Conservation (phyloP, 2,888 invertebrate genomes). For the Smittia aterrima region DNA sequence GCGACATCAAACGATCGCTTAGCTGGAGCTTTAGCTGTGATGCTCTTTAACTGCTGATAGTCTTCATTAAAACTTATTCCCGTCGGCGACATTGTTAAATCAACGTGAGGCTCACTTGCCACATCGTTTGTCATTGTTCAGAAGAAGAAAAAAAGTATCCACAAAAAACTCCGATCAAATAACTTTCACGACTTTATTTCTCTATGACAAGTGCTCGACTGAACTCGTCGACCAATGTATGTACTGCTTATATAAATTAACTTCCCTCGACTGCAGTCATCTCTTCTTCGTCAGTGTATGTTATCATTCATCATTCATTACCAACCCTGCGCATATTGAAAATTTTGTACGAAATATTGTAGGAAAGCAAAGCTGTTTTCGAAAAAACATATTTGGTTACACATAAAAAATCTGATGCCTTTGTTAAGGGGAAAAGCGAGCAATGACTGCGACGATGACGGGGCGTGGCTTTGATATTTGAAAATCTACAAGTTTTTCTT, state of each 20-base stretch:
- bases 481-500: background rate
- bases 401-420: slow-evolving; percentile 26
- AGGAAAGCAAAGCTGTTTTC: slow-evolving; percentile 12
- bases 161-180: background rate
- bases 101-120: slow-evolving; percentile 51
- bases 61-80: slow-evolving; percentile 47
- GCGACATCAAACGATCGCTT: slow-evolving; percentile 89
- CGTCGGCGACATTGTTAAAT: slow-evolving; percentile 54
- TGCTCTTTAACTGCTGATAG: slow-evolving; percentile 50
- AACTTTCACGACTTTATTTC: background rate
- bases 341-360: slow-evolving; percentile 30
- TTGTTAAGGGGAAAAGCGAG: background rate
- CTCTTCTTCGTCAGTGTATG: slow-evolving; percentile 15
- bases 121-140: slow-evolving; percentile 70
- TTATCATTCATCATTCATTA: slow-evolving; percentile 38
- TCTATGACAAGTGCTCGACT: slow-evolving; percentile 7
- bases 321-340: slow-evolving; percentile 39
- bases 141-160: background rate
- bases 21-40: slow-evolving; percentile 54
- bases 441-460: background rate
- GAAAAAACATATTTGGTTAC: slow-evolving; percentile 33
- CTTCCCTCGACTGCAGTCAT: background rate
- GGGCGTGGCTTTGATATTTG: background rate
- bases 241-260: slow-evolving; percentile 9
- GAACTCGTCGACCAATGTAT: background rate